Evolutionary conservation across 2,113 vertebrate genomes (phyloP).

Genomic region (Poeciliopsis prolifica): DNA sequence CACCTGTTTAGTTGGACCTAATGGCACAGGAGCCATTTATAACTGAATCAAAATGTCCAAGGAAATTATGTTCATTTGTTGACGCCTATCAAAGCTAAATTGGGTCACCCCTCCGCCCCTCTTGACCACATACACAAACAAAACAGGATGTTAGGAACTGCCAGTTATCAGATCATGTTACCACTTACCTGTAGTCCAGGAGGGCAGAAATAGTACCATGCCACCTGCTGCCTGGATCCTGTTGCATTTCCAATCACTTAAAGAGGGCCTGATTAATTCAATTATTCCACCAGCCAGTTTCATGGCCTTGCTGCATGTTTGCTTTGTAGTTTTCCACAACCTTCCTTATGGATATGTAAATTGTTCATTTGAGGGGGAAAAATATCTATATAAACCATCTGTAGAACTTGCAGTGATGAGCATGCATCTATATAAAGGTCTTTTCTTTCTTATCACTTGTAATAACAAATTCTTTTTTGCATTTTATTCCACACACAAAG

Average conservation of each 20-base stretch:
- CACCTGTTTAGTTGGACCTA: not conserved
- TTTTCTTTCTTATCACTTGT: conserved; percentile 1
- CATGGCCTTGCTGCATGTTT: conserved; percentile 64
- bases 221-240: conserved; percentile 81
- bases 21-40: conserved; percentile 2
- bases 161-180: conserved; percentile 81
- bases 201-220: conserved; percentile 69
- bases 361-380: not conserved
- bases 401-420: not conserved
- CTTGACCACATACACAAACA: conserved; percentile 28
- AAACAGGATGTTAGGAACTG: conserved; percentile 69
- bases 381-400: not conserved
- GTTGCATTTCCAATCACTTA: conserved; percentile 83
- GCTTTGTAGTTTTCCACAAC: conserved; percentile 43
- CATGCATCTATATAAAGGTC: conserved; percentile 4
- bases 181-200: conserved; percentile 77
- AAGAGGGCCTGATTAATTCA: conserved; percentile 78
- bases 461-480: not conserved
- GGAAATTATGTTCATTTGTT: conserved; percentile 32
- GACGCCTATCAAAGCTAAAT: conserved; percentile 12
- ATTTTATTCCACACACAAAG: not conserved
- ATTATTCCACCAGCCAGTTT: conserved; percentile 81
- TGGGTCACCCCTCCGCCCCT: conserved; percentile 13
- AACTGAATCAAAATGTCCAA: conserved; percentile 8
- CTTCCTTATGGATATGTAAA: conserved; percentile 33